Conservation (phyloP, 2,888 invertebrate species). For the Liposcelis brunnea region DNA sequence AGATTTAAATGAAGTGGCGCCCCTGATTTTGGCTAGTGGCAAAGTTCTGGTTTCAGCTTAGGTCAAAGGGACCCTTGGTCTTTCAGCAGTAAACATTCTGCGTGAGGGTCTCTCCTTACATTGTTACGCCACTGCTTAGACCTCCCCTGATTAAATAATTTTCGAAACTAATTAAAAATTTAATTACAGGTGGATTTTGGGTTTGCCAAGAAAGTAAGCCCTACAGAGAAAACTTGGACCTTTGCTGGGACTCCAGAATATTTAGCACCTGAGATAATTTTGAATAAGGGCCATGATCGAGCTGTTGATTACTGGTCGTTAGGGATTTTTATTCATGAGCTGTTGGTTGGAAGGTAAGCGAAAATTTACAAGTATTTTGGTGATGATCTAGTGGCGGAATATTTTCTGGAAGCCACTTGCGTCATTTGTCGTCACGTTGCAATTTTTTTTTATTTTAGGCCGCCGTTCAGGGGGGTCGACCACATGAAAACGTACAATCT, state of each 20-base stretch:
- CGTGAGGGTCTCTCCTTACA: too few relatives aligned
- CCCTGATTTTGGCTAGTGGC: too few relatives aligned
- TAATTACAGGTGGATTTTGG: slow-evolving; percentile 85
- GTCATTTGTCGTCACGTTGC: too few relatives aligned
- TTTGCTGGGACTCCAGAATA: slow-evolving; percentile 93
- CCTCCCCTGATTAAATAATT: too few relatives aligned
- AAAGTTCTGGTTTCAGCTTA: too few relatives aligned
- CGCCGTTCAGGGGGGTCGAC: slow-evolving; percentile 78
- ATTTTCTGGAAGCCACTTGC: background rate
- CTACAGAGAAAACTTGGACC: slow-evolving; percentile 76
- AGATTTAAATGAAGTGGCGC: too few relatives aligned
- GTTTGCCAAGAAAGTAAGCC: slow-evolving; percentile 70
- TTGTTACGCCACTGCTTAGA: too few relatives aligned
- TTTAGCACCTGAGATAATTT: slow-evolving; percentile 77
- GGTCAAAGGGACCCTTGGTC: too few relatives aligned
- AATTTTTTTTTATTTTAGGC: too few relatives aligned
- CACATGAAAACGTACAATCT: slow-evolving; percentile 91
- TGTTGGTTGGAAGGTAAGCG: slow-evolving; percentile 54
- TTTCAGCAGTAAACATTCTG: too few relatives aligned
- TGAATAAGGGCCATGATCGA: slow-evolving; percentile 67
- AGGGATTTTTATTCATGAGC: slow-evolving; percentile 73
- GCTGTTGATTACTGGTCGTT: slow-evolving; percentile 92
- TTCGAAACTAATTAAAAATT: too few relatives aligned
- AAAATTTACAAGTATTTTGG: background rate
- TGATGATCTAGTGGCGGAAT: too few relatives aligned